phyloP scores from a whole-genome alignment of 1,140 invertebrate species.

The Drosophila pandora region DNA sequence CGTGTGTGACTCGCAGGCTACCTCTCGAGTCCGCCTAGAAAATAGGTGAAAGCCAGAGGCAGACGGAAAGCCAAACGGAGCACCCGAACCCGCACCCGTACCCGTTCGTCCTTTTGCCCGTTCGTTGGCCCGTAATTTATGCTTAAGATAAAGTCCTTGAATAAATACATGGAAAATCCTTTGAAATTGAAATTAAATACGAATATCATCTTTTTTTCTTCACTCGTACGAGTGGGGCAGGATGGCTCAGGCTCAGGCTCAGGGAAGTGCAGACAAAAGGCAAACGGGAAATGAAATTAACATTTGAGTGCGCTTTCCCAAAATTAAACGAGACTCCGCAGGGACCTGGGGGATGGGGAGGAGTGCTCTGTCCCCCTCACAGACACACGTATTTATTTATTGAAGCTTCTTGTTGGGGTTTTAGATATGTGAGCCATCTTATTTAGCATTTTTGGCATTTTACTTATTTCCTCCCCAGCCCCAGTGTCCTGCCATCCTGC shows the following conservation, averaged over 20 bases:
- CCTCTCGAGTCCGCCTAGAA: conserved; percentile 66
- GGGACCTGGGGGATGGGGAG: conserved; percentile 6
- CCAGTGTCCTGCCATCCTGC: neutral
- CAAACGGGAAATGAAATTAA: conserved; percentile 78
- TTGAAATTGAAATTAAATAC: conserved; percentile 83
- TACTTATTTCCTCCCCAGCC: conserved; percentile 18
- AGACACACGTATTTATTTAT: conserved; percentile 67
- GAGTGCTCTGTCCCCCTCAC: neutral
- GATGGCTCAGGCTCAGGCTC: neutral
- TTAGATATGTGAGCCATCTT: conserved; percentile 62
- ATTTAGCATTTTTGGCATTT: conserved; percentile 51
- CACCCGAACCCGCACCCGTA: conserved; percentile 50
- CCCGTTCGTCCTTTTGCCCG: conserved; percentile 34
- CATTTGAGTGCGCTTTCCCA: conserved; percentile 73
- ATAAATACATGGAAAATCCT: conserved; percentile 83
- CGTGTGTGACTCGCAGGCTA: conserved; percentile 34
- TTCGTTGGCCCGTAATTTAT: conserved; percentile 83
- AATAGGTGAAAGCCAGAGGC: conserved; percentile 71
- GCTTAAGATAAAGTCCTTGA: conserved; percentile 83
- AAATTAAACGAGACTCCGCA: conserved; percentile 70
- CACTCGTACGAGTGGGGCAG: neutral
- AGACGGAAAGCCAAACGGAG: conserved; percentile 58
- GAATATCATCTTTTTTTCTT: conserved; percentile 75
- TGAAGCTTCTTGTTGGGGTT: conserved; percentile 46
- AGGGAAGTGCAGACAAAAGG: conserved; percentile 71